These are phyloP conservation scores for Apis dorsata DNA, from an alignment of 1,140 invertebrate species.

Conservation along the genomic window DNA sequence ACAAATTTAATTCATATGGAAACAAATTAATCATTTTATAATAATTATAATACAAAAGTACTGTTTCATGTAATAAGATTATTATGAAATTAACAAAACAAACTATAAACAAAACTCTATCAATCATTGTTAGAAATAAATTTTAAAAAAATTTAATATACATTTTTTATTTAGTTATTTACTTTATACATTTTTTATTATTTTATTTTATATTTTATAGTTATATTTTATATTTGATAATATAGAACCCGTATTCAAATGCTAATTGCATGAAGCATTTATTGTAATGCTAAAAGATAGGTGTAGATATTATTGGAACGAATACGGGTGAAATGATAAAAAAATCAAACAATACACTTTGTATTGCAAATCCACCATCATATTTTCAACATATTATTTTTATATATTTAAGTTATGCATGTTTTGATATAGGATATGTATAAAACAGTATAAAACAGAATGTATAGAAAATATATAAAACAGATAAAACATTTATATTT, in stretches of 20 bases:
- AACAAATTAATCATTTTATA: too few species aligned
- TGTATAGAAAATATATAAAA: not conserved
- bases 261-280: not conserved
- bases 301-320: not conserved
- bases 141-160: too few species aligned
- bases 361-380: not conserved
- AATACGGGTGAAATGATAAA: conserved; percentile 38
- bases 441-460: not conserved
- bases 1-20: too few species aligned
- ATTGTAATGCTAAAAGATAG: not conserved
- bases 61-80: too few species aligned
- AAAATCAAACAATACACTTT: not conserved
- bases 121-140: not conserved
- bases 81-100: too few species aligned
- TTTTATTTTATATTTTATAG: too few species aligned
- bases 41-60: too few species aligned
- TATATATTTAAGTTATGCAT: not conserved
- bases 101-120: too few species aligned
- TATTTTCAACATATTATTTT: not conserved
- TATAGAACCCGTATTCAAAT: conserved; percentile 28
- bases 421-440: too few species aligned
- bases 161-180: not conserved
- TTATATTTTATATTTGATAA: too few species aligned
- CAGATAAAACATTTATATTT: not conserved
- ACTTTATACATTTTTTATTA: not conserved